phyloP scores from a whole-genome alignment of 2,113 vertebrate genomes.

The Isurus oxyrinchus region DNA sequence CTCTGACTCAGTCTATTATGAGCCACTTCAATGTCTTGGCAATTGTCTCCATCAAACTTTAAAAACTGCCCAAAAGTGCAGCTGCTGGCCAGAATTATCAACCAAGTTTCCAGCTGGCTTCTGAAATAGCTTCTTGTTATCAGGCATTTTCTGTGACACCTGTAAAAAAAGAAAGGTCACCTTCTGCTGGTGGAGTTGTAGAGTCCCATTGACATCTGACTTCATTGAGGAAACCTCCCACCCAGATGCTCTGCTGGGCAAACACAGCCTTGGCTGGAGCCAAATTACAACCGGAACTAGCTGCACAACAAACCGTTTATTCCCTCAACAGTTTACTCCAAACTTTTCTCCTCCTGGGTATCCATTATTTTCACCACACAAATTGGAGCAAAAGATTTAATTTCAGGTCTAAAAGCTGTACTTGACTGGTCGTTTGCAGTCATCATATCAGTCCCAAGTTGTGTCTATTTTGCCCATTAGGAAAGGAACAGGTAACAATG shows the following conservation, averaged over 20 bases:
- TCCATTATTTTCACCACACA: background rate
- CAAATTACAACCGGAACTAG: background rate
- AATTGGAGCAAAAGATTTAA: background rate
- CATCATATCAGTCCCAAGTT: background rate
- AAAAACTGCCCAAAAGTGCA: background rate
- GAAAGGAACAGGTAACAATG: background rate
- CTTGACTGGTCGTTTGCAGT: background rate
- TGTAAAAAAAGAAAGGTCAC: background rate
- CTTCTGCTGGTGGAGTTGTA: background rate
- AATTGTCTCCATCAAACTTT: background rate
- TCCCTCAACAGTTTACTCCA: slow-evolving; percentile 14
- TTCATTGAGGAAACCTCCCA: background rate
- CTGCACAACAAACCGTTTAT: background rate
- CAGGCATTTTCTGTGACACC: background rate
- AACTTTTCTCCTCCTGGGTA: background rate
- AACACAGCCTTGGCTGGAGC: background rate
- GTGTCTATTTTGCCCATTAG: background rate
- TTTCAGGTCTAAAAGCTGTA: background rate
- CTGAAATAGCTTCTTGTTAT: background rate
- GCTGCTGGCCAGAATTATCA: background rate
- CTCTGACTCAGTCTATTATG: background rate
- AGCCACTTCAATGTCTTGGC: background rate
- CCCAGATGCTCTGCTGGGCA: background rate
- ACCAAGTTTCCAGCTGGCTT: background rate
- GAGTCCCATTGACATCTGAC: background rate